phyloP scores from a whole-genome alignment of 2,888 invertebrate species.

The Meganola albula region DNA sequence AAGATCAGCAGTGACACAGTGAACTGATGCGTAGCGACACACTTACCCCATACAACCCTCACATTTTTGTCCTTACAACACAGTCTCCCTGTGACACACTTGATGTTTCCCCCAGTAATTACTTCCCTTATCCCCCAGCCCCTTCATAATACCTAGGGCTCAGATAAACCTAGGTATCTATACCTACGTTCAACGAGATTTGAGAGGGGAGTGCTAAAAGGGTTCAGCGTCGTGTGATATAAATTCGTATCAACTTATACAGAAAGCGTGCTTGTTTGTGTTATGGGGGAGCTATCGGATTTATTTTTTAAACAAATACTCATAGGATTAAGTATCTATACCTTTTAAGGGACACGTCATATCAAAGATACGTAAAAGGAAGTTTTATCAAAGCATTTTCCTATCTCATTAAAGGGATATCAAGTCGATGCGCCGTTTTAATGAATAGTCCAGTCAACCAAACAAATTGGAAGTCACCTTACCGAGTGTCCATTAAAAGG shows the following conservation, averaged over 20 bases:
- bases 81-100: constrained; percentile 74
- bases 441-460: constrained; percentile 68
- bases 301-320: constrained; percentile 48
- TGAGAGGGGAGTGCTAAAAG: constrained; percentile 71
- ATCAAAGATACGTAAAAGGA: constrained; percentile 20
- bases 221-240: constrained; percentile 58
- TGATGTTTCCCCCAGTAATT: constrained; percentile 71
- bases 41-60: constrained; percentile 67
- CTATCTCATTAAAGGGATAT: constrained; percentile 48
- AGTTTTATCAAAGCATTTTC: constrained; percentile 45
- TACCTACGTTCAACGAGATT: constrained; percentile 57
- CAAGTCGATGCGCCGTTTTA: constrained; percentile 51
- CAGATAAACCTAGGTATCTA: constrained; percentile 52
- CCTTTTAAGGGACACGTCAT: constrained; percentile 22
- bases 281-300: constrained; percentile 37
- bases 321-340: constrained; percentile 22
- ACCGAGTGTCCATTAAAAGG: constrained; percentile 74
- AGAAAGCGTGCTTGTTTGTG: constrained; percentile 27
- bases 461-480: constrained; percentile 71
- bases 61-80: constrained; percentile 73
- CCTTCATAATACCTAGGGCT: constrained; percentile 55
- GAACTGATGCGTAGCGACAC: constrained; percentile 71
- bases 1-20: constrained; percentile 75
- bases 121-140: constrained; percentile 55
- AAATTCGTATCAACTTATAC: constrained; percentile 47